Conservation (phyloP, 2,888 invertebrate species). For the Mantis religiosa region DNA sequence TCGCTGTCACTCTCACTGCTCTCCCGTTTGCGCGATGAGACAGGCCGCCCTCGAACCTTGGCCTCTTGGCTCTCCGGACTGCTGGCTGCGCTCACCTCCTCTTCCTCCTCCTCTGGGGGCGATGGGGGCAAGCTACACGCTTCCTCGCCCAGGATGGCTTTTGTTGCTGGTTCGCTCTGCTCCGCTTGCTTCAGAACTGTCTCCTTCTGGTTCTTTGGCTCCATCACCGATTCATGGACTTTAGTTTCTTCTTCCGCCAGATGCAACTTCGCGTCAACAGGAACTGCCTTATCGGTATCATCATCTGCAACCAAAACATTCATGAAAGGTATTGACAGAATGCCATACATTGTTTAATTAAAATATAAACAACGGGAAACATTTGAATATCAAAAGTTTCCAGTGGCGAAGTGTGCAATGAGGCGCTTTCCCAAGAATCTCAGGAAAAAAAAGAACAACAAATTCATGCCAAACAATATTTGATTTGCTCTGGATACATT, state of each 20-base stretch:
- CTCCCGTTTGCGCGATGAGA: background rate
- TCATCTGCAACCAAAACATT: background rate
- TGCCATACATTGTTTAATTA: no score
- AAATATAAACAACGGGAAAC: no score
- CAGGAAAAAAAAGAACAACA: no score
- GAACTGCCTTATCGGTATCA: background rate
- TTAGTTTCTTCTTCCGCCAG: background rate
- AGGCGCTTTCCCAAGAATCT: no score
- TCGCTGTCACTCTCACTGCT: slow-evolving; percentile 30
- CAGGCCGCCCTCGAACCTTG: background rate
- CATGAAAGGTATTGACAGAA: no score
- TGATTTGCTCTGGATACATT: no score
- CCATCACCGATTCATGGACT: background rate
- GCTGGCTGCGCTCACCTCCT: background rate
- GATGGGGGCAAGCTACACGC: background rate
- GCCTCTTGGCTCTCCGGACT: slow-evolving; percentile 1
- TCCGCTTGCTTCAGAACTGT: background rate
- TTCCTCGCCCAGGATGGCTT: background rate
- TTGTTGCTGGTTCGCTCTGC: background rate
- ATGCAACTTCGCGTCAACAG: background rate
- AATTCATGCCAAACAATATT: no score
- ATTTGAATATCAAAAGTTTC: no score
- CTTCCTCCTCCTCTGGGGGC: background rate
- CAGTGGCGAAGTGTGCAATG: no score
- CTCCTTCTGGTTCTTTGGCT: background rate